These are phyloP conservation scores for Anisognathus igniventris DNA, from an alignment of 2,797 vertebrate genomes.

Conservation along the genomic window DNA sequence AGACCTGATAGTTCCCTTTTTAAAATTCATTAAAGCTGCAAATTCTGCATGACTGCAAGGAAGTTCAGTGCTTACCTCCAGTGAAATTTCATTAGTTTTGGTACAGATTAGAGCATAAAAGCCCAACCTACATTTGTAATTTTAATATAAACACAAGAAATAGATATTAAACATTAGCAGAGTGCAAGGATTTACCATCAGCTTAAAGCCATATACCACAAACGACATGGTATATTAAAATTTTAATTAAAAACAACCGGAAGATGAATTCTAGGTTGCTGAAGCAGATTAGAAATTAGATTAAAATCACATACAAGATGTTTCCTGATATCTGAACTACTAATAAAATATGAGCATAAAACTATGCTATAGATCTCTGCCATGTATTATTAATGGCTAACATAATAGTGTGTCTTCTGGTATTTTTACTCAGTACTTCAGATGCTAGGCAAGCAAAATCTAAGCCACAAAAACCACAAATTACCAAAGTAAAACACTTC, in stretches of 20 bases:
- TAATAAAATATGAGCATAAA: neutral
- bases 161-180: neutral
- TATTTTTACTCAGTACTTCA: neutral
- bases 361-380: neutral
- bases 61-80: neutral
- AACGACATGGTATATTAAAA: neutral
- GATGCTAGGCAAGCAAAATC: neutral
- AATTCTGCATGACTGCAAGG: conserved; percentile 12
- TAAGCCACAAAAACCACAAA: neutral
- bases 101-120: neutral
- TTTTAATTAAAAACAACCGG: neutral
- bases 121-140: neutral
- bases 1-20: conserved; percentile 1
- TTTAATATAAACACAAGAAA: neutral
- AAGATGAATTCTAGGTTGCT: neutral
- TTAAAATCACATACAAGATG: neutral
- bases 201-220: neutral
- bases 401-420: neutral
- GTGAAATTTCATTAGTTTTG: neutral
- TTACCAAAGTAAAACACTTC: neutral
- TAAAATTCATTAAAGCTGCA: conserved; percentile 25
- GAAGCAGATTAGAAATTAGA: neutral
- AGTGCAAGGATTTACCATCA: neutral
- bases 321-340: neutral
- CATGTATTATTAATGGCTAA: neutral